Conservation (phyloP, 2,888 invertebrate genomes). For the Rhorus exstirpatorius region DNA sequence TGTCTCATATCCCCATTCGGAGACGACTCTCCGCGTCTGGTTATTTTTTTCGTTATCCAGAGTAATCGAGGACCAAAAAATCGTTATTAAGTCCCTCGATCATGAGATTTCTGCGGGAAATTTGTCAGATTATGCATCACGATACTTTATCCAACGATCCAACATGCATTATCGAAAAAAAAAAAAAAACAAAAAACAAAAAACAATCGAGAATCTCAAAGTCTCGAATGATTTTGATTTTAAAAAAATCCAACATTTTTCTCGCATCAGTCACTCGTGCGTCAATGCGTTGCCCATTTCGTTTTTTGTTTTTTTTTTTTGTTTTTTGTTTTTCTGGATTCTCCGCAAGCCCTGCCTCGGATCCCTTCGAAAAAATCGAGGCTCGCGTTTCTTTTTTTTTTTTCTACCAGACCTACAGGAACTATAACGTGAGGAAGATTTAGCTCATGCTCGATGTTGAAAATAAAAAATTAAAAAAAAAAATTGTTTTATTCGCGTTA, state of each 20-base stretch:
- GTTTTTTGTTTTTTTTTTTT: constrained; percentile 1
- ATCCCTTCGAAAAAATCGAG: not conserved
- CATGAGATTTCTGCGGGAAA: constrained; percentile 24
- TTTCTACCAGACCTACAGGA: constrained; percentile 57
- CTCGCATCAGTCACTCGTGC: constrained; percentile 30
- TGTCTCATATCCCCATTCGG: not conserved
- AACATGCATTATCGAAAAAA: no score
- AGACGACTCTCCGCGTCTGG: not conserved
- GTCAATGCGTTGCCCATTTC: not conserved
- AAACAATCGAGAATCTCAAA: not conserved
- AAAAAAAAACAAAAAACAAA: not conserved
- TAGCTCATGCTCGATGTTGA: constrained; percentile 19
- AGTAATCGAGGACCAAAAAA: not conserved
- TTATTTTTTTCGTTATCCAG: constrained; percentile 36
- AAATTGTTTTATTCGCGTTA: constrained; percentile 39
- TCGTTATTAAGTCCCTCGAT: not conserved
- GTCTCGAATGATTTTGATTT: not conserved
- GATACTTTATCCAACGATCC: no score
- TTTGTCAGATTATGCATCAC: not conserved
- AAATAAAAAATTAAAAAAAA: not conserved
- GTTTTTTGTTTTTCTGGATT: not conserved
- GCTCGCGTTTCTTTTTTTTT: not conserved
- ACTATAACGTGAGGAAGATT: constrained; percentile 62
- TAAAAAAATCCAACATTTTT: not conserved
- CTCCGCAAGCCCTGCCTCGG: no score